Evolutionary conservation across 2,797 vertebrate genomes (phyloP).

Genomic region (Scolopax rusticola): DNA sequence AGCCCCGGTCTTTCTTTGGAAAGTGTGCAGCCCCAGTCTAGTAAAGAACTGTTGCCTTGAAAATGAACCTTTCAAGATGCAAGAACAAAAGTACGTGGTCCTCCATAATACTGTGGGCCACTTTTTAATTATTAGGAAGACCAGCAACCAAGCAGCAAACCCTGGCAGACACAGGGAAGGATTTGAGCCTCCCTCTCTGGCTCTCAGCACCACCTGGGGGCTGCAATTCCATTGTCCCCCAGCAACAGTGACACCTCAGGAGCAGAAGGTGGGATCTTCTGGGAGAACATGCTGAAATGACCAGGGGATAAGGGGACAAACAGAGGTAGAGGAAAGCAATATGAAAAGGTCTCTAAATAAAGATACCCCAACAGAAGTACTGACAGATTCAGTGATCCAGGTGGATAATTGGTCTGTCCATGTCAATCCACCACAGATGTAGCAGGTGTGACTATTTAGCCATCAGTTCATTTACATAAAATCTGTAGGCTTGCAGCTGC

Average conservation of each 20-base stretch:
- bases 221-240: fast-evolving
- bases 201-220: background rate
- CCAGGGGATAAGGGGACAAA: background rate
- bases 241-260: background rate
- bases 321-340: background rate
- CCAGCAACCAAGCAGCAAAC: background rate
- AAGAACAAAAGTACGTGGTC: background rate
- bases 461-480: background rate
- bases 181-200: background rate
- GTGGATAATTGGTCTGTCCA: background rate
- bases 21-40: fast-evolving
- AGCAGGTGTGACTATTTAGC: background rate
- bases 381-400: background rate
- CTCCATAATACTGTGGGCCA: background rate
- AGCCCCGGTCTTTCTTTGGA: background rate
- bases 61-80: background rate
- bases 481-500: background rate
- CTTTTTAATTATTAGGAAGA: background rate
- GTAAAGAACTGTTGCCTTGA: background rate
- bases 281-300: background rate
- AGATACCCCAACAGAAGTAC: background rate
- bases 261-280: background rate
- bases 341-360: background rate
- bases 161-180: background rate
- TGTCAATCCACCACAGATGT: background rate